A percentile compares a stretch with the other conserved stretches of the same genome.
Conservation (phyloP, 2,888 invertebrate species). For the Drosophila longiperda region DNA sequence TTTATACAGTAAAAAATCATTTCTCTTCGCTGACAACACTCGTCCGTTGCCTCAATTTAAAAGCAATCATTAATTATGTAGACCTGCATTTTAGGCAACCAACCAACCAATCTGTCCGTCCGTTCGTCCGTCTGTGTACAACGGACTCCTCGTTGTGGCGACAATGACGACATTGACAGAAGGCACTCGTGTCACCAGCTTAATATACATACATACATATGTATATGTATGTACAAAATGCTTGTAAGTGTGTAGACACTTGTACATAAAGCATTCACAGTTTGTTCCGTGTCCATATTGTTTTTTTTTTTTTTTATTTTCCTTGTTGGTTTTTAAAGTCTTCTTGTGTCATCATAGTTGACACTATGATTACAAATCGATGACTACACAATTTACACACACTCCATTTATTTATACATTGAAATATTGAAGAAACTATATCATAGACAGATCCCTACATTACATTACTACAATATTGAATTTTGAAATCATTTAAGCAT, state of each 20-base stretch:
- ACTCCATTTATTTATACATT: not conserved
- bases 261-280: conserved; percentile 20
- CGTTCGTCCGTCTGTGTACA: not conserved
- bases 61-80: conserved; percentile 83
- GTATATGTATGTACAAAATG: not conserved
- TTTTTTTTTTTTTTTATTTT: conserved; percentile 1
- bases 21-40: conserved; percentile 61
- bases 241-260: conserved; percentile 7
- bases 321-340: conserved; percentile 1
- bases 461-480: not conserved
- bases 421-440: not conserved
- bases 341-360: conserved; percentile 15
- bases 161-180: conserved; percentile 52
- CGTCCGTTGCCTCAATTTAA: conserved; percentile 80
- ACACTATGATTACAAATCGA: conserved; percentile 39
- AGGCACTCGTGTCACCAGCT: conserved; percentile 38
- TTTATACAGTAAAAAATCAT: conserved; percentile 65
- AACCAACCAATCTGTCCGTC: not conserved
- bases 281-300: conserved; percentile 32
- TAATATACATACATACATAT: conserved; percentile 1
- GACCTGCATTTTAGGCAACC: conserved; percentile 60
- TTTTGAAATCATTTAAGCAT: not conserved
- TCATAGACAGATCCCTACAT: not conserved
- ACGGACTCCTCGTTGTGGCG: conserved; percentile 23
- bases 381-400: conserved; percentile 19